phyloP scores from a whole-genome alignment of 2,113 vertebrate species.

The Ochotona curzoniae region DNA sequence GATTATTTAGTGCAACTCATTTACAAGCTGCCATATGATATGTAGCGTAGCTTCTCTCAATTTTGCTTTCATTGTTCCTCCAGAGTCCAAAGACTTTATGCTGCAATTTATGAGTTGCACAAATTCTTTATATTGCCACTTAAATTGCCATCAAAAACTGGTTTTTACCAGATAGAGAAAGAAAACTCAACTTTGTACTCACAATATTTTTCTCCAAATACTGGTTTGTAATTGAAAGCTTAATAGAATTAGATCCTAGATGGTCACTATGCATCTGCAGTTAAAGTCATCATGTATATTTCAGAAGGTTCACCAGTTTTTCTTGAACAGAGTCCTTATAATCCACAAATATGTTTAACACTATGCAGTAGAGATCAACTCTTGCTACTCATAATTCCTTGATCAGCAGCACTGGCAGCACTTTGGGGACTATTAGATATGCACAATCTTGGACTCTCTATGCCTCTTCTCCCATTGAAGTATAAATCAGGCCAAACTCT shows the following conservation, averaged over 20 bases:
- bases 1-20: conserved; percentile 8
- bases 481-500: too few relatives aligned
- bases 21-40: not conserved
- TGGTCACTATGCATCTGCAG: not conserved
- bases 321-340: not conserved
- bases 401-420: not conserved
- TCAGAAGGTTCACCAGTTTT: not conserved
- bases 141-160: not conserved
- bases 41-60: not conserved
- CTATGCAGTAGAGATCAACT: not conserved
- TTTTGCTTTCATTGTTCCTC: not conserved
- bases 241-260: not conserved
- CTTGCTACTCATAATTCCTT: not conserved
- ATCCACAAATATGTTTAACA: not conserved
- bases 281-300: not conserved
- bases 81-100: not conserved
- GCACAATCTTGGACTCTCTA: not conserved
- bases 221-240: not conserved
- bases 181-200: not conserved
- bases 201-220: not conserved
- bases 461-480: not conserved
- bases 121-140: conserved; percentile 39
- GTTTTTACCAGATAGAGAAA: not conserved
- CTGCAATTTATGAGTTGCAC: not conserved
- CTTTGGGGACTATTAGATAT: not conserved